Evolutionary conservation across 2,113 vertebrate genomes (phyloP), one percentile per base, ranked within the genome.

Genomic region (Equus quagga): DNA sequence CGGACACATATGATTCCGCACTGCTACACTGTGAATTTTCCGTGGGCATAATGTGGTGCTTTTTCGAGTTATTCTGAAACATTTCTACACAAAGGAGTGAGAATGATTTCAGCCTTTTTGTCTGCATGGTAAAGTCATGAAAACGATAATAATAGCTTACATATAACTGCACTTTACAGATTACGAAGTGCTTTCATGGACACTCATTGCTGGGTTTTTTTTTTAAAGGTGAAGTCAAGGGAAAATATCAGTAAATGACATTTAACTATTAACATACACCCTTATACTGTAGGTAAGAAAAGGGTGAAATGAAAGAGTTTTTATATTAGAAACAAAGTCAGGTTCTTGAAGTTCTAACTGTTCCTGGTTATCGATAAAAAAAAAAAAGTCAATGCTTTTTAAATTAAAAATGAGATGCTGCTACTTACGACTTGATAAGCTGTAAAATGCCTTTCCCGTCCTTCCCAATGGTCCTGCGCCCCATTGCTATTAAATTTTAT

Each of bases 401-500:
- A 97, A 96, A 90, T 97, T 96, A 97, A 96, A 98, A 96, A 97
- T 76, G 94, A 97, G 54, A 46, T 84, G 80, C 86, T 92, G 89
- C 90, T 93, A 92, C 92, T 96, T 96, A 90, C 19, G 83, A 92
- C 87, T 90, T 94, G 85, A n/a, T 92, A 95, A 92, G 70, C 72
- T 60, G 12, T 87, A 83, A 96, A 95, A 87, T 93, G 86, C 58
- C 58, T 93, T 86, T 90, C 67, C 60, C 65, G 69, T 84, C 54
- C 46, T 92, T 93, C 85, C 73, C 93, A 70, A 31, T 72, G 89
- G 75, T 69, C 62, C 51, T 24, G 23, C 33, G 70, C 51, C 81
- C 51, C 51, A 12, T 2, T 54, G 64, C 89, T 87, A 62, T 62
- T 89, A 64, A 65, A 64, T 82, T 83, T 91, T 83, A 87, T 33